A percentile compares a stretch with the other conserved stretches of the same genome.
Conservation (phyloP, 2,888 invertebrate species). For the Antitype chi region DNA sequence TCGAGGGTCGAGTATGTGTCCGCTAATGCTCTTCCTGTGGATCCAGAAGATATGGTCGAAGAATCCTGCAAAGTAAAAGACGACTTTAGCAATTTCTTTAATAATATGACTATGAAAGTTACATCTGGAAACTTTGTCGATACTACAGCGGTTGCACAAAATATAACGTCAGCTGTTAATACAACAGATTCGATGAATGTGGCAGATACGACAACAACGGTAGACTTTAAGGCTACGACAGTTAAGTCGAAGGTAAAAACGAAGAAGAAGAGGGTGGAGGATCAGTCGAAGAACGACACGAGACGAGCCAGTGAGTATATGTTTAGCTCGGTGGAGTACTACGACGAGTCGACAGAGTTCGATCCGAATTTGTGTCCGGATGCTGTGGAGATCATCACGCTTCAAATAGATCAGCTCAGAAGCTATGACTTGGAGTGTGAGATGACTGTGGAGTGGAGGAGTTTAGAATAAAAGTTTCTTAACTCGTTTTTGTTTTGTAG, state of each 20-base stretch:
- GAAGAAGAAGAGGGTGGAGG: background rate
- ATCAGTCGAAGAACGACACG: slow-evolving; percentile 53
- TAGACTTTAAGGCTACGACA: slow-evolving; percentile 46
- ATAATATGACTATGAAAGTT: slow-evolving; percentile 20
- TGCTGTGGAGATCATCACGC: slow-evolving; percentile 72
- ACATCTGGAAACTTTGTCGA: slow-evolving; percentile 8
- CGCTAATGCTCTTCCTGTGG: slow-evolving; percentile 69
- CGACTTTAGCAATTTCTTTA: background rate
- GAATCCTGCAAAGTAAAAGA: slow-evolving; percentile 66
- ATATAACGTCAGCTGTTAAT: slow-evolving; percentile 1
- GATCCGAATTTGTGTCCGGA: slow-evolving; percentile 72
- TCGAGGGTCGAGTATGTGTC: slow-evolving; percentile 77
- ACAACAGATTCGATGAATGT: slow-evolving; percentile 26
- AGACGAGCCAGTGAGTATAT: slow-evolving; percentile 79
- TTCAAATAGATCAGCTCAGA: slow-evolving; percentile 78
- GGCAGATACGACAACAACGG: slow-evolving; percentile 28
- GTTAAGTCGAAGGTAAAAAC: slow-evolving; percentile 1
- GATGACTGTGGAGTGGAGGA: slow-evolving; percentile 77
- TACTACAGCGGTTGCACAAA: slow-evolving; percentile 7
- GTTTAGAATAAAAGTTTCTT: slow-evolving; percentile 67
- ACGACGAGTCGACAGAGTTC: slow-evolving; percentile 78
- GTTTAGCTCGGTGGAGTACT: slow-evolving; percentile 83
- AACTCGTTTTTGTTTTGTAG: slow-evolving; percentile 3
- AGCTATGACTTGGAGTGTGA: slow-evolving; percentile 82
- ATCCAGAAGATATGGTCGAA: slow-evolving; percentile 59